Evolutionary conservation across 2,888 invertebrate genomes (phyloP).

Genomic region (Atethmia centrago): DNA sequence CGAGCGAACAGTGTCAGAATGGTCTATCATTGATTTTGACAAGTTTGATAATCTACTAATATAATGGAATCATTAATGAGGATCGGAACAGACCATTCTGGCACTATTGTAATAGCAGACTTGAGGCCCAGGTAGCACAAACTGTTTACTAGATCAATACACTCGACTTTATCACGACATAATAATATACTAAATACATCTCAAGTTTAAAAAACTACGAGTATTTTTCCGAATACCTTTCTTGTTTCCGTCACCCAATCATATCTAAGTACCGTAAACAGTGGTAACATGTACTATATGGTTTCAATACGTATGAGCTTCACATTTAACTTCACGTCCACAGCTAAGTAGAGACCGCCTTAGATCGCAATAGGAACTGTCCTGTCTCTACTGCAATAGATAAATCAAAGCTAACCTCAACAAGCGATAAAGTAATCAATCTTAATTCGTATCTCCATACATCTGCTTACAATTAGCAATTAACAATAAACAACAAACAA

Average conservation of each 20-base stretch:
- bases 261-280: neutral
- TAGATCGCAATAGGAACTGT: neutral
- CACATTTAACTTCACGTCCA: too few relatives aligned
- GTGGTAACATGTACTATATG: neutral
- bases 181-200: too few relatives aligned
- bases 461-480: slow-evolving; percentile 48
- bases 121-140: too few relatives aligned
- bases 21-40: too few relatives aligned
- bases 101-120: too few relatives aligned
- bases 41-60: too few relatives aligned
- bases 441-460: slow-evolving; percentile 30
- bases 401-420: slow-evolving; percentile 14
- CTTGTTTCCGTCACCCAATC: neutral
- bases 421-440: slow-evolving; percentile 22
- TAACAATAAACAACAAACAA: slow-evolving; percentile 47
- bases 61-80: too few relatives aligned
- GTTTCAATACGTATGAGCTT: neutral
- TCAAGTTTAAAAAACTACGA: too few relatives aligned
- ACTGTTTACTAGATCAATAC: too few relatives aligned
- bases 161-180: too few relatives aligned
- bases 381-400: neutral
- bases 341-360: neutral
- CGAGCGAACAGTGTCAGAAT: too few relatives aligned
- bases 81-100: too few relatives aligned
- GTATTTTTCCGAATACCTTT: neutral